A percentile compares a stretch with the other conserved stretches of the same genome.
Evolutionary conservation across 2,888 invertebrate genomes (phyloP).

Genomic region (Fragum fragum): DNA sequence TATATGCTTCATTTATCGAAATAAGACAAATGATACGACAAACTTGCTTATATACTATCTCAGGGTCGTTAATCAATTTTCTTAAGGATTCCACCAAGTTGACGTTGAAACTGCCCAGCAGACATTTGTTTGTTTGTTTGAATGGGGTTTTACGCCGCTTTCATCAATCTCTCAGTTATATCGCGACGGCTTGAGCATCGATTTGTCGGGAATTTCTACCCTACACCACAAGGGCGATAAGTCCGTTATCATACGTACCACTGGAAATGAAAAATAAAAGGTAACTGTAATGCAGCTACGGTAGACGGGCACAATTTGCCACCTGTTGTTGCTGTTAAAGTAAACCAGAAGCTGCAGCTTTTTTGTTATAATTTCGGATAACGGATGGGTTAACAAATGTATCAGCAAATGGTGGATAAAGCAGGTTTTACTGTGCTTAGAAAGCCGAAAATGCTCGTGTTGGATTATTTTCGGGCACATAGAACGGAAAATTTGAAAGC

Average conservation of each 20-base stretch:
- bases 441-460: slow-evolving; percentile 13
- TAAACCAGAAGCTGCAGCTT: slow-evolving; percentile 13
- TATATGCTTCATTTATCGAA: too few relatives aligned
- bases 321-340: slow-evolving; percentile 33
- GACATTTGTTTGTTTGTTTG: too few relatives aligned
- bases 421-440: slow-evolving; percentile 18
- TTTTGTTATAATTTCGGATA: slow-evolving; percentile 27
- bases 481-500: slow-evolving; percentile 31
- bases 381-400: slow-evolving; percentile 39
- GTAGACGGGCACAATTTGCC: slow-evolving; percentile 35
- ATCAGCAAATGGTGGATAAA: slow-evolving; percentile 38
- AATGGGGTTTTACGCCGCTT: too few relatives aligned
- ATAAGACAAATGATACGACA: too few relatives aligned
- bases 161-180: too few relatives aligned
- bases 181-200: too few relatives aligned
- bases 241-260: slow-evolving; percentile 31
- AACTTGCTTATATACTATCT: too few relatives aligned
- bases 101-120: not conserved
- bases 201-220: slow-evolving; percentile 42
- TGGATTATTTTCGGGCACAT: slow-evolving; percentile 34
- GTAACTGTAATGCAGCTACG: slow-evolving; percentile 35
- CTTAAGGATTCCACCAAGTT: not conserved
- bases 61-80: not conserved
- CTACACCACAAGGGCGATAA: slow-evolving; percentile 31
- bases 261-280: slow-evolving; percentile 44